Base-by-base conservation (phyloP, 2,113 vertebrate species). In the Prunella fulvescens region DNA sequence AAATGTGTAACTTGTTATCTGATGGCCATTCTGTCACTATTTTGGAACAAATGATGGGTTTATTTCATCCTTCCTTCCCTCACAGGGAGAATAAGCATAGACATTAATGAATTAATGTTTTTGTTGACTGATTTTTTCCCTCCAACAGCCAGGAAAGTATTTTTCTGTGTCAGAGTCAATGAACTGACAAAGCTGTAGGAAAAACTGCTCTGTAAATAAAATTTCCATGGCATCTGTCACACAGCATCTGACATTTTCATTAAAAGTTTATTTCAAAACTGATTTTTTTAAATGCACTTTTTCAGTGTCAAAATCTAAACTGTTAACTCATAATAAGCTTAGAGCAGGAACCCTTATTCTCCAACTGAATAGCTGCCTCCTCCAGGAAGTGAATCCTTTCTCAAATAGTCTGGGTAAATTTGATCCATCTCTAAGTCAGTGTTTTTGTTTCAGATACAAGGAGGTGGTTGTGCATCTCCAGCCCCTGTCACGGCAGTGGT, bases 381-480 rank as follows among this genome's bases (percentile, higher is more conserved):
- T 56, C 48, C 60, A 39, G 66, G 44, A 90, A 65, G 90, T 29
- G 71, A 67, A 56, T 40, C n/a, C 31, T 23, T 83, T 90, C 58
- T 90, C 44, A 39, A 45, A 33, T 16, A 51, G 7, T 44, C 42
- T 44, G 7, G 24, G 19, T 72, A 37, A 62, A 54, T 58, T 18
- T 47, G 54, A 19, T 40, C 31, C 18, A 19, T 10, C 23, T 64
- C 0, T 39, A 42, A 78, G 29, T 37, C 7, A 80, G 19, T 50
- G 11, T 25, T 88, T 86, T 83, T 44, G 39, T 90, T 91, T 60
- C 97, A 99, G 99, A 98, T 19, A 97, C 97, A n/a, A 93, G 95
- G 86, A 81, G 83, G 19, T 99, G 99, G 98, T 81, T 97, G 26
- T 87, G 86, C 17, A 81, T 98, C 57, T 95, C 83, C 78, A 85